Evolutionary conservation across 53 echinoderm and acorn worm genomes (phyloP).

Genomic region (Zoroaster sp.): DNA sequence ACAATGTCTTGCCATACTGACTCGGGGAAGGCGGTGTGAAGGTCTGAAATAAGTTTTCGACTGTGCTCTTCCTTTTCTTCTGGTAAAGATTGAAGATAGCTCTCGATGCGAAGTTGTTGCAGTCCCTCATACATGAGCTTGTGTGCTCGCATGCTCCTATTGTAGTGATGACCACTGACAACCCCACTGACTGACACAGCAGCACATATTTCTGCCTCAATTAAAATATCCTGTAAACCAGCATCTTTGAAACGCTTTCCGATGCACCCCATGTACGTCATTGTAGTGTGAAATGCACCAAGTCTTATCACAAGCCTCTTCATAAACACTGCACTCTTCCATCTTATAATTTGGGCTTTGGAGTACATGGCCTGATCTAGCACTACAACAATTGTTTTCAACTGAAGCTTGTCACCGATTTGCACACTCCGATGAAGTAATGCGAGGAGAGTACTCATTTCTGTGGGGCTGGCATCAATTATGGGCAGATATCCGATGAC

Average conservation of each 20-base stretch:
- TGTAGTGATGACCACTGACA: slow-evolving; percentile 54
- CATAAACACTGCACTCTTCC: slow-evolving; percentile 52
- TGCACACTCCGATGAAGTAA: slow-evolving; percentile 51
- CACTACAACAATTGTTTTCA: slow-evolving; percentile 46
- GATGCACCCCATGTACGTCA: slow-evolving; percentile 30
- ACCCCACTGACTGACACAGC: slow-evolving; percentile 51
- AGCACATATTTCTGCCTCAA: slow-evolving; percentile 36
- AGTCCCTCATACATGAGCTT: slow-evolving; percentile 64
- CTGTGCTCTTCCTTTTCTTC: background rate
- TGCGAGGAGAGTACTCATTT: slow-evolving; percentile 58
- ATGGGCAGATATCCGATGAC: slow-evolving; percentile 60
- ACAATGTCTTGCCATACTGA: background rate
- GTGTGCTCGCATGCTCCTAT: slow-evolving; percentile 25
- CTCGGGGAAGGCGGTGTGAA: too few species aligned
- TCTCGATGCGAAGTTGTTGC: slow-evolving; percentile 48
- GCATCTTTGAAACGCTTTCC: slow-evolving; percentile 37
- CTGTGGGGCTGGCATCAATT: slow-evolving; percentile 57
- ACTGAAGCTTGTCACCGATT: slow-evolving; percentile 47
- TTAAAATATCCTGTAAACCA: slow-evolving; percentile 15
- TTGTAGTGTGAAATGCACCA: slow-evolving; percentile 40
- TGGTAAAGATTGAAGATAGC: slow-evolving; percentile 25
- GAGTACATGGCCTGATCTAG: slow-evolving; percentile 67
- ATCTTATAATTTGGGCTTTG: slow-evolving; percentile 52
- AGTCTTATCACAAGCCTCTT: slow-evolving; percentile 37
- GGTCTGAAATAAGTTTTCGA: too few species aligned